These are phyloP conservation scores for Umimayanthus chanpuru DNA, from an alignment of 92 coral and sea anemone genomes.

Conservation along the genomic window DNA sequence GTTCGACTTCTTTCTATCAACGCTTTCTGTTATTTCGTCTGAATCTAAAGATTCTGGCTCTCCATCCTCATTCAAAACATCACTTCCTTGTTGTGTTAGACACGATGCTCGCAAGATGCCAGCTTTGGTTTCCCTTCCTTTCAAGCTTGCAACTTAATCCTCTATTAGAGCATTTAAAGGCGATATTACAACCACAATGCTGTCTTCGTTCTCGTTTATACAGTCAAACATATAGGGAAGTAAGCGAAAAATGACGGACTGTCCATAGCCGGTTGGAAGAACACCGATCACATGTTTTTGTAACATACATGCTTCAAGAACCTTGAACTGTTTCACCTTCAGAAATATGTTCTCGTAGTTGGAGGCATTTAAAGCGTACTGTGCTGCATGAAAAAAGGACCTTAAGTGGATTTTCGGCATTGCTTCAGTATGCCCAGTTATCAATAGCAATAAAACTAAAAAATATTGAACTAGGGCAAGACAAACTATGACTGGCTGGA, in stretches of 20 bases:
- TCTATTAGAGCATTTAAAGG: slow-evolving; percentile 60
- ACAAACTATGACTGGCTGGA: too few relatives aligned
- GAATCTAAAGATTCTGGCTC: background rate
- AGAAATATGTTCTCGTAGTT: slow-evolving; percentile 17
- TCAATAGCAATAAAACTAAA: too few relatives aligned
- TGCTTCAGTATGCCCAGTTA: background rate
- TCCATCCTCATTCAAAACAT: background rate
- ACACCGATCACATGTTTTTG: slow-evolving; percentile 36
- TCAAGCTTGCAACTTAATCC: slow-evolving; percentile 48
- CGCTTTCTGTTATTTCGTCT: background rate
- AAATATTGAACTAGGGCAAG: too few relatives aligned
- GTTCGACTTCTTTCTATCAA: background rate
- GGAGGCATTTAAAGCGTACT: slow-evolving; percentile 17
- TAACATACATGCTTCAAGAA: slow-evolving; percentile 41
- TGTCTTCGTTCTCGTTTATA: slow-evolving; percentile 5
- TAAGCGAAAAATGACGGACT: slow-evolving; percentile 61
- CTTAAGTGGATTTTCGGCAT: slow-evolving; percentile 33
- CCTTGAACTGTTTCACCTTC: slow-evolving; percentile 52
- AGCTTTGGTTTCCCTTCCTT: slow-evolving; percentile 46
- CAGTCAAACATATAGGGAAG: slow-evolving; percentile 58
- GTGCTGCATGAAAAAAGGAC: slow-evolving; percentile 17
- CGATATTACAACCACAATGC: slow-evolving; percentile 46
- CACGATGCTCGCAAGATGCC: slow-evolving; percentile 26
- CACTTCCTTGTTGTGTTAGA: background rate
- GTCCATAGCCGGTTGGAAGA: slow-evolving; percentile 61